A percentile compares a stretch with the other conserved stretches of the same genome.
Evolutionary conservation across 2,113 vertebrate genomes (phyloP).

Genomic region (Pandion haliaetus): DNA sequence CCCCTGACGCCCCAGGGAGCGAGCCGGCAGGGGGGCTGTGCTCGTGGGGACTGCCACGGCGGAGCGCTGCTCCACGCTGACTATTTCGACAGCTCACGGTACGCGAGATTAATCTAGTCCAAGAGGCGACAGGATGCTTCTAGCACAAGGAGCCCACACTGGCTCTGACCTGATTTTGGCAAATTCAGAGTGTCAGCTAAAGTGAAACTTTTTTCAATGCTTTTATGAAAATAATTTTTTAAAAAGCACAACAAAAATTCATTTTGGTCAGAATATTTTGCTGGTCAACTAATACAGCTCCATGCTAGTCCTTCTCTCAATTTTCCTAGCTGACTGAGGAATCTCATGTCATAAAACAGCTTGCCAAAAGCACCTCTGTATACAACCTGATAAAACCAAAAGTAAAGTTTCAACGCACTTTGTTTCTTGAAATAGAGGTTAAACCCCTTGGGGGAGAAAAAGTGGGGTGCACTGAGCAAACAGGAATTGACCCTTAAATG

Average conservation of each 20-base stretch:
- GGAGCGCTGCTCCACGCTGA: not conserved
- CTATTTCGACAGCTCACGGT: fast-evolving
- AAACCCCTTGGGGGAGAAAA: not conserved
- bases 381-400: not conserved
- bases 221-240: not conserved
- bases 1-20: fast-evolving
- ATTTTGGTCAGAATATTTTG: not conserved
- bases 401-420: not conserved
- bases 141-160: fast-evolving
- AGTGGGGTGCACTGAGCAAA: not conserved
- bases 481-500: constrained; percentile 3
- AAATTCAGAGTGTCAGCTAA: not conserved
- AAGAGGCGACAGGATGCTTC: not conserved
- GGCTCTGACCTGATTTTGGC: fast-evolving
- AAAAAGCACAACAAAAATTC: not conserved
- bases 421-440: not conserved
- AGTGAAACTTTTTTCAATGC: not conserved
- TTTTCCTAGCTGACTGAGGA: not conserved
- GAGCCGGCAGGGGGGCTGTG: not conserved
- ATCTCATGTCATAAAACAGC: not conserved
- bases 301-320: fast-evolving
- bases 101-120: not conserved
- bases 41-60: fast-evolving
- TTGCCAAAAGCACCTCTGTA: fast-evolving
- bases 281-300: not conserved